Evolutionary conservation across 1,140 invertebrate species (phyloP).

Genomic region (Psilanteris sp.): DNA sequence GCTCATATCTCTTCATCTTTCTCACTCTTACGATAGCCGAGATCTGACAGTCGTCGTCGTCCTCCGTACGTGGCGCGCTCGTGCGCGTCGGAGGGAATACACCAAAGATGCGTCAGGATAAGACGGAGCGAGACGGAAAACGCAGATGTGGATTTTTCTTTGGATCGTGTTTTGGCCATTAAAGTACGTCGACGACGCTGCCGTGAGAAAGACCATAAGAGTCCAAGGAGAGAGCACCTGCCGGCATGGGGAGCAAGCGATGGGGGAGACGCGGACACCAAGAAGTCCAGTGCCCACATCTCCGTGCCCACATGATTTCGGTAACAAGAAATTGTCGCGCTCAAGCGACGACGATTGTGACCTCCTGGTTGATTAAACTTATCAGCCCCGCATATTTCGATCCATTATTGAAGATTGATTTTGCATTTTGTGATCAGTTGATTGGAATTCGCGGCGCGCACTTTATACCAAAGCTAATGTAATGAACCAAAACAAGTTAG

Average conservation of each 20-base stretch:
- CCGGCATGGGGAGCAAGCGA: constrained; percentile 17
- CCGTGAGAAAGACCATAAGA: constrained; percentile 56
- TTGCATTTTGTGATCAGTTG: constrained; percentile 7
- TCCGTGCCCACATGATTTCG: constrained; percentile 32
- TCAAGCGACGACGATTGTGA: constrained; percentile 13
- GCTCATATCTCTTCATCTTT: constrained; percentile 23
- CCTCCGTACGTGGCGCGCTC: constrained; percentile 50
- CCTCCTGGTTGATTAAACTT: constrained; percentile 41
- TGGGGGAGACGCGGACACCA: constrained; percentile 27
- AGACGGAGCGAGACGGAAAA: constrained; percentile 49
- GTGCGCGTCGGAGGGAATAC: constrained; percentile 44
- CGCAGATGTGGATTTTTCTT: constrained; percentile 62
- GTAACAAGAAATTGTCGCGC: constrained; percentile 43
- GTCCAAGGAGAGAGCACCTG: constrained; percentile 49
- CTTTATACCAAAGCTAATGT: no score
- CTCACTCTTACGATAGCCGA: background rate
- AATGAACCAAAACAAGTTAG: no score
- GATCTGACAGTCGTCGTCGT: constrained; percentile 2
- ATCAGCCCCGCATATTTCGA: constrained; percentile 23
- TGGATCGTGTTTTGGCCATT: constrained; percentile 60
- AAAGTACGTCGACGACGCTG: constrained; percentile 49
- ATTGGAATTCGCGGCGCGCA: no score
- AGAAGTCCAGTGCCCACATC: constrained; percentile 55
- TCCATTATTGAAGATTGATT: constrained; percentile 24
- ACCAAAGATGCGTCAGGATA: constrained; percentile 41